Evolutionary conservation across 1,140 invertebrate genomes (phyloP).

Genomic region (Platorchestia sp.): DNA sequence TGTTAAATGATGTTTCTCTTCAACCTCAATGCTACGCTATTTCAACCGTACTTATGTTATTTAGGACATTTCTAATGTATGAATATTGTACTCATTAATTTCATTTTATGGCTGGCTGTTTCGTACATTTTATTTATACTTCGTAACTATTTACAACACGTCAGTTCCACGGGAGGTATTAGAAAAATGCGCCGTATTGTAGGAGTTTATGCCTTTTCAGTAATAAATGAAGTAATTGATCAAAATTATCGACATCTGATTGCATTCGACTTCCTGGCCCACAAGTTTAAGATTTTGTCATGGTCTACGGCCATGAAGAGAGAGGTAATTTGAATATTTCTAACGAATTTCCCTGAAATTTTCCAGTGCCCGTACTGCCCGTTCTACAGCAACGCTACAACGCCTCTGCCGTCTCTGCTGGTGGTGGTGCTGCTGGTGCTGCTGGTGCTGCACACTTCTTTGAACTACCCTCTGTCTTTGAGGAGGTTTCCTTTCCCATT

Average conservation of each 20-base stretch:
- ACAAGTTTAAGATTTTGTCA: not conserved
- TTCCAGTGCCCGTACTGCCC: conserved; percentile 57
- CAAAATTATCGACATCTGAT: too few species aligned
- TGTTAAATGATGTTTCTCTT: too few species aligned
- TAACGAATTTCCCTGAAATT: not conserved
- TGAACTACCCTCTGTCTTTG: not conserved
- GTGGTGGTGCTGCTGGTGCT: not conserved
- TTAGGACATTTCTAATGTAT: not conserved
- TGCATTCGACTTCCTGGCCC: not conserved
- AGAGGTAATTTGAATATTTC: not conserved
- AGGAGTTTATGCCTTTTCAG: too few species aligned
- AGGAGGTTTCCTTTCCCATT: not conserved
- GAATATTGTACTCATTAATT: not conserved
- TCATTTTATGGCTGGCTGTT: too few species aligned
- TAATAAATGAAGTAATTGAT: too few species aligned
- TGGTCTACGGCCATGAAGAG: not conserved
- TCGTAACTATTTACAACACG: too few species aligned
- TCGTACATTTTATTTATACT: too few species aligned
- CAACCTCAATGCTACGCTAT: too few species aligned
- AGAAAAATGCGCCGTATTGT: too few species aligned
- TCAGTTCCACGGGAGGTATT: too few species aligned
- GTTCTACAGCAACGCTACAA: conserved; percentile 44
- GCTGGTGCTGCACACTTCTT: not conserved
- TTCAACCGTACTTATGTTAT: too few species aligned
- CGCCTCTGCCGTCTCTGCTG: not conserved